Evolutionary conservation across 2,797 vertebrate genomes (phyloP).

Genomic region (Lemur catta): DNA sequence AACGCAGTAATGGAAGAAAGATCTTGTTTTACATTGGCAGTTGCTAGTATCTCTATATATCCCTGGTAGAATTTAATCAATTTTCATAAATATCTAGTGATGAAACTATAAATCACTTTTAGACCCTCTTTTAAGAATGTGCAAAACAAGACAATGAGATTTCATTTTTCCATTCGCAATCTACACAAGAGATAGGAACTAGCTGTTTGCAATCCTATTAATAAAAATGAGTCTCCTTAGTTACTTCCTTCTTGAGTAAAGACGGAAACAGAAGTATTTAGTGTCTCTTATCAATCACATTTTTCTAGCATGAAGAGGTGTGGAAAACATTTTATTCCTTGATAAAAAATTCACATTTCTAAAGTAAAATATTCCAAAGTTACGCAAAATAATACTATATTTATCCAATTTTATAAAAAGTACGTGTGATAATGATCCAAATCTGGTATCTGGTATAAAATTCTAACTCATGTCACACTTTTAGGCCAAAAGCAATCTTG

Average conservation of each 20-base stretch:
- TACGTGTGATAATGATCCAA: not conserved
- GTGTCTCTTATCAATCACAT: constrained; percentile 57
- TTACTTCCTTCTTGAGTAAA: not conserved
- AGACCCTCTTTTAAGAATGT: not conserved
- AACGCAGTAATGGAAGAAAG: not conserved
- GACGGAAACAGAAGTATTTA: constrained; percentile 49
- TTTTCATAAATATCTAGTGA: constrained; percentile 53
- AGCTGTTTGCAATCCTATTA: constrained; percentile 47
- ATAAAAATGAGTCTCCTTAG: constrained; percentile 36
- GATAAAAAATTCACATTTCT: constrained; percentile 48
- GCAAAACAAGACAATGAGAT: constrained; percentile 38
- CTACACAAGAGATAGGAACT: constrained; percentile 20
- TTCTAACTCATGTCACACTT: not conserved
- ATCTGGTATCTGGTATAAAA: not conserved
- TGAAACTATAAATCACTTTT: constrained; percentile 55
- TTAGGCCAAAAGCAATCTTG: not conserved
- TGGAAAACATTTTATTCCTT: constrained; percentile 43
- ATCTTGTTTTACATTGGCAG: not conserved
- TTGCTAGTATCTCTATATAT: constrained; percentile 29
- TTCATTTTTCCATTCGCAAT: constrained; percentile 49
- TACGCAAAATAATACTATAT: not conserved
- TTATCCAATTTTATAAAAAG: not conserved
- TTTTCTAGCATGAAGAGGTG: constrained; percentile 57
- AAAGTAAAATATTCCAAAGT: constrained; percentile 35
- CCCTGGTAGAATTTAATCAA: constrained; percentile 15